A percentile compares a stretch with the other conserved stretches of the same genome.
phyloP scores from a whole-genome alignment of 2,888 invertebrate genomes.

The Conistra vaccinii region DNA sequence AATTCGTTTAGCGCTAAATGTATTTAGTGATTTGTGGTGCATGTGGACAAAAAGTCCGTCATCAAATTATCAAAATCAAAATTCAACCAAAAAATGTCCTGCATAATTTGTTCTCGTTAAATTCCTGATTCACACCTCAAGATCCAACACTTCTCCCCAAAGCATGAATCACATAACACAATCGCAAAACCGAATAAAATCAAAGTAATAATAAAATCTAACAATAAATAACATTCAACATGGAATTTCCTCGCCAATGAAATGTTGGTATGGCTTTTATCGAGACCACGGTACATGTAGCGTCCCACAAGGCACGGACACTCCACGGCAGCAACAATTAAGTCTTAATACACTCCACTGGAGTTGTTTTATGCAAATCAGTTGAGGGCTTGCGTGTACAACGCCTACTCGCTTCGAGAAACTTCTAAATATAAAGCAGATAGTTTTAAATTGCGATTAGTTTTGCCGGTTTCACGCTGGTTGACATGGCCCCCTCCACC shows the following conservation, averaged over 20 bases:
- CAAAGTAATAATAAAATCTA: conserved; percentile 64
- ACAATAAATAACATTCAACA: conserved; percentile 67
- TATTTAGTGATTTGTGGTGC: no score
- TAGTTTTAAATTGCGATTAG: conserved; percentile 73
- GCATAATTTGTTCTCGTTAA: background rate
- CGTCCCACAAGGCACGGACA: conserved; percentile 77
- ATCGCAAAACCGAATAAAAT: conserved; percentile 60
- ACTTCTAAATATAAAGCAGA: conserved; percentile 79
- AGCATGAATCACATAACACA: conserved; percentile 25
- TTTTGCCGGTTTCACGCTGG: conserved; percentile 63
- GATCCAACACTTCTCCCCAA: background rate
- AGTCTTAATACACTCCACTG: conserved; percentile 88
- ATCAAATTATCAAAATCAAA: background rate
- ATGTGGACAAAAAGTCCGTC: background rate
- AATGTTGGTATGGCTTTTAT: conserved; percentile 85
- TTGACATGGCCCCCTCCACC: conserved; percentile 38
- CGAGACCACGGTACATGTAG: conserved; percentile 81
- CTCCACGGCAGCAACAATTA: conserved; percentile 83
- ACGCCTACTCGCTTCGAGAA: conserved; percentile 83
- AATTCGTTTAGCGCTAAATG: background rate
- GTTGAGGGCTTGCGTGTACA: conserved; percentile 84
- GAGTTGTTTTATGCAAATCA: conserved; percentile 90
- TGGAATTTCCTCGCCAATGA: conserved; percentile 75
- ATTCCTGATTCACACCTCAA: background rate
- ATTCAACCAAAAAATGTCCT: background rate